Evolutionary conservation across 2,797 vertebrate species (phyloP).

Genomic region (Rhodeus uyekii): DNA sequence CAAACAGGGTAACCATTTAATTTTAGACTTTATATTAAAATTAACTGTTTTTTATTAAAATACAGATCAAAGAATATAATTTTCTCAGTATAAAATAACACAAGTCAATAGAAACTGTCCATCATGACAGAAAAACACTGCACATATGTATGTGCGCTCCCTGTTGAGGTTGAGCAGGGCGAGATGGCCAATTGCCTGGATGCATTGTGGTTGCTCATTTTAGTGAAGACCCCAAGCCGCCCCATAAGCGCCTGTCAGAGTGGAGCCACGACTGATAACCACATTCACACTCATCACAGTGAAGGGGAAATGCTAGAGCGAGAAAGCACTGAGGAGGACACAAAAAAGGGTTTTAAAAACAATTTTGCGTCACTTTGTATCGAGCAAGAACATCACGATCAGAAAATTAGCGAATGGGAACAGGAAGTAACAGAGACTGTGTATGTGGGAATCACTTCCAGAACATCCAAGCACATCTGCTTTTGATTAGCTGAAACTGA

Average conservation of each 20-base stretch:
- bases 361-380: conserved; percentile 1
- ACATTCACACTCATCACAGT: conserved; percentile 33
- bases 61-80: not conserved
- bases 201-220: conserved; percentile 51
- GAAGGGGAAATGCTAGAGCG: conserved; percentile 13
- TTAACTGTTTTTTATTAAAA: not conserved
- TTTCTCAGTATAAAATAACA: not conserved
- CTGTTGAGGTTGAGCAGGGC: conserved; percentile 19
- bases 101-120: not conserved
- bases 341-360: conserved; percentile 23
- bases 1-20: not conserved
- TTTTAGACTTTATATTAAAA: not conserved
- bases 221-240: conserved; percentile 40
- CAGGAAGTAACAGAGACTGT: conserved; percentile 10
- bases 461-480: conserved; percentile 26
- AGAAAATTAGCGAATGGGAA: not conserved
- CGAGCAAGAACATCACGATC: not conserved
- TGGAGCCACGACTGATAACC: conserved; percentile 29
- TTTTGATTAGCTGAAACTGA: conserved; percentile 18
- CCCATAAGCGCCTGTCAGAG: conserved; percentile 45
- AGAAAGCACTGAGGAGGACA: not conserved
- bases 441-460: conserved; percentile 23
- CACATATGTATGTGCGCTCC: not conserved
- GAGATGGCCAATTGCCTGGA: conserved; percentile 50
- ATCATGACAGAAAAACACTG: not conserved